Base-by-base conservation (phyloP, 2,113 vertebrate species). In the Zootoca vivipara region DNA sequence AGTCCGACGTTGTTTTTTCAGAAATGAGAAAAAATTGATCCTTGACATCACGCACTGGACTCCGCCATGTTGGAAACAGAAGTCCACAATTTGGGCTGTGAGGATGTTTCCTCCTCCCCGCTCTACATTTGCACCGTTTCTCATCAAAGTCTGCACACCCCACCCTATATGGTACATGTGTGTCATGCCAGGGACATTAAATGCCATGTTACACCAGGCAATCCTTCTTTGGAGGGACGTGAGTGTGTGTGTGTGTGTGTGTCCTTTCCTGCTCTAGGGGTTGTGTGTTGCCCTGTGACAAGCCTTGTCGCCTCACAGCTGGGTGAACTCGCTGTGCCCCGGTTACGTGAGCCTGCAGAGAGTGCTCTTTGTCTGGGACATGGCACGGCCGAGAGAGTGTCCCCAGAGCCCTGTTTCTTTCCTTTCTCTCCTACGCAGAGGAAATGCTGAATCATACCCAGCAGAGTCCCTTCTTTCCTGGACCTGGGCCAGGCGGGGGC, bases 401-500 rank as follows among this genome's bases (percentile, higher is more conserved):
- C 91, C 93, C 92, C 89, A 20, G 6, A 35, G 93, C 89, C 89
- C 85, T 7, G 83, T 92, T 70, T 56, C 70, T 81, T 94, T 95
- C 90, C 90, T 85, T 78, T 94, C 90, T 28, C 92, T 91, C 94
- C 95, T 92, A 92, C 92, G 56, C 90, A 20, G 64, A 93, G 95
- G 95, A 96, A 96, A 92, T 22, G 67, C 90, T 96, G 95, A 95
- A 86, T 96, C 95, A 95, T 83, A 78, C 86, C 24, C 82, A 0
- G 12, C 28, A 62, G 20, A 79, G 35, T 79, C 77, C 33, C 58
- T 82, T 86, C 78, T 52, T 75, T 72, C 84, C 64, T 82, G 72
- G 84, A 15, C 62, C 84, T 30, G 75, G 38, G 78, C 83, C 58
- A 69, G 83, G 78, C 8, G 70, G 70, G 64, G 70, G 73, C 40